A percentile compares a stretch with the other conserved stretches of the same genome.
Evolutionary conservation across 2,797 vertebrate genomes (phyloP).

Genomic region (Syngnathus rostellatus): DNA sequence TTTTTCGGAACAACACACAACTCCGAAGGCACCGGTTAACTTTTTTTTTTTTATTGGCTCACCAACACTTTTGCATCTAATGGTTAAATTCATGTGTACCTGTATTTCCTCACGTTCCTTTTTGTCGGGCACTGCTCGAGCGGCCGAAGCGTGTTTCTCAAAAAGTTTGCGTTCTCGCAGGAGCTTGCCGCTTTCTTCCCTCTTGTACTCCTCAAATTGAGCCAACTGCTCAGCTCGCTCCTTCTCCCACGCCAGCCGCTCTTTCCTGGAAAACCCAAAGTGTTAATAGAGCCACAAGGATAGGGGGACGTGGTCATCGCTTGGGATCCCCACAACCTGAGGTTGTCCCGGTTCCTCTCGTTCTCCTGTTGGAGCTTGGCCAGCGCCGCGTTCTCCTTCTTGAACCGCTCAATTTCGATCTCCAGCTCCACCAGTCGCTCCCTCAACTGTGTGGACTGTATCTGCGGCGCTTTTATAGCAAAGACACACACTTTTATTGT

Average conservation of each 20-base stretch:
- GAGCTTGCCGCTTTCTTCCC: conserved; percentile 81
- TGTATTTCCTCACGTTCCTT: conserved; percentile 93
- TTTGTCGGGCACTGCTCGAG: conserved; percentile 87
- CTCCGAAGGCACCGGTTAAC: no score
- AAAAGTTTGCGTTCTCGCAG: conserved; percentile 88
- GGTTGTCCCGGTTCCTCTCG: conserved; percentile 68
- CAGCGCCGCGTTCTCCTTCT: conserved; percentile 79
- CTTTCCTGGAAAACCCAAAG: conserved; percentile 66
- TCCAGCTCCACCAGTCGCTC: conserved; percentile 82
- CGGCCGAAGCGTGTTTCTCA: conserved; percentile 78
- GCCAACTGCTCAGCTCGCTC: conserved; percentile 73
- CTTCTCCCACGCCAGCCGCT: conserved; percentile 79
- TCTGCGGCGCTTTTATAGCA: conserved; percentile 45
- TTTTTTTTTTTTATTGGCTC: not conserved
- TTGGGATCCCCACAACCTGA: conserved; percentile 58
- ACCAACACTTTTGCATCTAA: not conserved
- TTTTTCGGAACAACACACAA: no score
- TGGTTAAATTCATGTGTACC: conserved; percentile 57
- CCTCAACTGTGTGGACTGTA: conserved; percentile 75
- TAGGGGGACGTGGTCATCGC: no score
- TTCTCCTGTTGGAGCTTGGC: conserved; percentile 78
- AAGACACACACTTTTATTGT: not conserved
- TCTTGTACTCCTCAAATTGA: conserved; percentile 83
- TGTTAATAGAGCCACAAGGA: not conserved
- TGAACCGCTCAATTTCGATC: conserved; percentile 87